Conservation (phyloP, 2,797 vertebrate genomes). For the Myotis findleyi region DNA sequence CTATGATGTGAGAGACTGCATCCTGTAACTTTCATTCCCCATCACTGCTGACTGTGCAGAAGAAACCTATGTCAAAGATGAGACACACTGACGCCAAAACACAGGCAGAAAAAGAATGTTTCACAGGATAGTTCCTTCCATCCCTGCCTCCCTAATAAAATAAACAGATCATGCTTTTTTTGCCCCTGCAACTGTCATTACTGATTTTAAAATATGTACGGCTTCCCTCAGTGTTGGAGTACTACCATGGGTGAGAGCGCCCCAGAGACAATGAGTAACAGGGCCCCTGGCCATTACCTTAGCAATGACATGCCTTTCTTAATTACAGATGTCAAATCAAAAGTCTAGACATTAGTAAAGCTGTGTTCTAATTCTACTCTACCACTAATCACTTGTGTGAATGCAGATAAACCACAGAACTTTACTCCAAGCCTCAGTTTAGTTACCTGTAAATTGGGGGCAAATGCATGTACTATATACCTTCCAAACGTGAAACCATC, state of each 20-base stretch:
- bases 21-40: not conserved
- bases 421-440: not conserved
- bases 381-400: not conserved
- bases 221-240: not conserved
- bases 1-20: not conserved
- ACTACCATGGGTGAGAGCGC: not conserved
- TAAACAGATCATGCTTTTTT: not conserved
- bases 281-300: not conserved
- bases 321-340: not conserved
- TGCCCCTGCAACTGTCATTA: not conserved
- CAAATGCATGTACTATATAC: not conserved
- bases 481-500: constrained; percentile 12
- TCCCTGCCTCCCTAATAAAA: not conserved
- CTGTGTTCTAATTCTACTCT: not conserved
- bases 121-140: not conserved
- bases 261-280: not conserved
- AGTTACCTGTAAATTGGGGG: not conserved
- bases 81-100: not conserved
- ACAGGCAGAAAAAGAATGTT: not conserved
- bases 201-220: not conserved
- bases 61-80: not conserved
- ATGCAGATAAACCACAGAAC: not conserved
- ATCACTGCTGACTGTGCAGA: not conserved
- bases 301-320: not conserved
- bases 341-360: not conserved